A percentile compares a stretch with the other conserved stretches of the same genome.
Evolutionary conservation across 2,888 invertebrate species (phyloP).

Genomic region (Ophion obscuratus): DNA sequence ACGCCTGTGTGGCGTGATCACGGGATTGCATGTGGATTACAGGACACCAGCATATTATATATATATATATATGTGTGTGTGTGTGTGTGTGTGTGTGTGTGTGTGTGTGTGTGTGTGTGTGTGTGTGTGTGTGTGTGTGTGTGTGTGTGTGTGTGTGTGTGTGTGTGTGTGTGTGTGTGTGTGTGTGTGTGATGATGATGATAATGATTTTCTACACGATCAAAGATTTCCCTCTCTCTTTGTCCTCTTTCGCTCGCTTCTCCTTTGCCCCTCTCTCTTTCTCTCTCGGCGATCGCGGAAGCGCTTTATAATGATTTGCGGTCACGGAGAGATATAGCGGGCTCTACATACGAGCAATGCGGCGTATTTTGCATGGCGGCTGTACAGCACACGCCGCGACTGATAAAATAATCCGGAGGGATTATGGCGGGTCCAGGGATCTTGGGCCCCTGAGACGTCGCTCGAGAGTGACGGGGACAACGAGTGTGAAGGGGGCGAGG

Average conservation of each 20-base stretch:
- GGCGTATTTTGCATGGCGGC: conserved; percentile 30
- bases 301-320: conserved; percentile 67
- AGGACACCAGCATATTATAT: neutral
- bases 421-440: conserved; percentile 36
- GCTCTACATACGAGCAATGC: conserved; percentile 9
- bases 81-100: too few relatives aligned
- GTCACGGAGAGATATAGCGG: conserved; percentile 61
- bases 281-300: conserved; percentile 54
- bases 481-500: neutral
- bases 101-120: too few relatives aligned
- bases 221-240: neutral
- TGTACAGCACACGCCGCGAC: conserved; percentile 31
- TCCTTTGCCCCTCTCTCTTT: neutral
- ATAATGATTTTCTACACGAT: neutral
- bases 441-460: neutral
- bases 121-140: too few relatives aligned
- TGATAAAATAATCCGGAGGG: conserved; percentile 62
- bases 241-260: neutral
- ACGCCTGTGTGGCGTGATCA: conserved; percentile 52
- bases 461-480: neutral
- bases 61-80: neutral
- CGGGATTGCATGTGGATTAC: conserved; percentile 31
- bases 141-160: too few relatives aligned
- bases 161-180: too few relatives aligned
- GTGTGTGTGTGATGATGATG: too few relatives aligned